Percentiles rank a stretch among this genome's conserved stretches.
These are phyloP conservation scores for Podarcis lilfordi DNA, from an alignment of 2,797 vertebrate species.

Conservation along the genomic window DNA sequence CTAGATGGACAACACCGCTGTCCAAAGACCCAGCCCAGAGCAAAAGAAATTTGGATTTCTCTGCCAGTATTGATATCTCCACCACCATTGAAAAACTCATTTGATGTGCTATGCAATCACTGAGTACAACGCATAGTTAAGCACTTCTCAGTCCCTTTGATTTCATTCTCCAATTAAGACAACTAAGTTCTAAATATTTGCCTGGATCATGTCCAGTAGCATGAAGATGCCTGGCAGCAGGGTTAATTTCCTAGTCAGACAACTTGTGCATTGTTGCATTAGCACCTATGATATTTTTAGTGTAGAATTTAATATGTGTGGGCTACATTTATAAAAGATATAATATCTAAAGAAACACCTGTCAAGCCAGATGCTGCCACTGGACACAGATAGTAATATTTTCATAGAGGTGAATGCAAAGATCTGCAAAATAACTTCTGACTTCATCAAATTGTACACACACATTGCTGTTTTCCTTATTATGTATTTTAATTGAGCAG, in stretches of 20 bases:
- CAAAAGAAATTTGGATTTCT: no score
- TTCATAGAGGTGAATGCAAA: conserved; percentile 18
- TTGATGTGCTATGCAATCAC: neutral
- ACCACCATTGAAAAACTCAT: neutral
- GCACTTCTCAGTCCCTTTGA: neutral
- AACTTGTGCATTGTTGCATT: conserved; percentile 67
- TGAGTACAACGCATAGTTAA: neutral
- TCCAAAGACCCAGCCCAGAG: no score
- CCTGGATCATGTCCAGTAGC: neutral
- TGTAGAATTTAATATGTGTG: conserved; percentile 71
- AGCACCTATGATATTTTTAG: conserved; percentile 69
- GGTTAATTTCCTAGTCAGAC: conserved; percentile 65
- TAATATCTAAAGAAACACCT: conserved; percentile 67
- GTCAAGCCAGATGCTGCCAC: conserved; percentile 41
- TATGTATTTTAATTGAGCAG: neutral
- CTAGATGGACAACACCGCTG: no score
- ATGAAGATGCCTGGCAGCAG: conserved; percentile 43
- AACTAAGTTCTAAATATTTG: neutral
- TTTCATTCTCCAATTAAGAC: neutral
- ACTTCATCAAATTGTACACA: neutral
- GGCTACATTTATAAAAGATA: conserved; percentile 69
- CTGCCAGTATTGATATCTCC: neutral
- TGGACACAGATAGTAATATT: conserved; percentile 42
- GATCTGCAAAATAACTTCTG: conserved; percentile 25
- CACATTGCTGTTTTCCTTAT: neutral